These are phyloP conservation scores for Gymnopithys bicolor DNA, from an alignment of 2,797 vertebrate genomes.

Conservation along the genomic window DNA sequence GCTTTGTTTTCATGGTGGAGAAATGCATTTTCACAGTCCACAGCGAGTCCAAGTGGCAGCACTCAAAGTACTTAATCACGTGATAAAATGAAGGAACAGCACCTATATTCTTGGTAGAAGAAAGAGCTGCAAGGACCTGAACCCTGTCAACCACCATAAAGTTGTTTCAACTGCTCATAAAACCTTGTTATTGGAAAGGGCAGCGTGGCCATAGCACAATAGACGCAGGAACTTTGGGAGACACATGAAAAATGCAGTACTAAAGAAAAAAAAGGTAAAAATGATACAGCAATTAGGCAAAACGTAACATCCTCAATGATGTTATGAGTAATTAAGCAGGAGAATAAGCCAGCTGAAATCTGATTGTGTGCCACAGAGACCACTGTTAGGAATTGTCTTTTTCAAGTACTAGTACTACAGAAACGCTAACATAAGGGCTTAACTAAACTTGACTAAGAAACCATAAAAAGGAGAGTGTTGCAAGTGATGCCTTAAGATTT, in stretches of 20 bases:
- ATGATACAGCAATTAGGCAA: not conserved
- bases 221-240: not conserved
- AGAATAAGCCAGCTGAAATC: not conserved
- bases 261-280: not conserved
- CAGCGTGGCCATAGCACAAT: fast-evolving
- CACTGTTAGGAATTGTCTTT: not conserved
- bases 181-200: not conserved
- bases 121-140: not conserved
- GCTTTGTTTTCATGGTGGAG: not conserved
- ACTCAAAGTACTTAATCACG: not conserved
- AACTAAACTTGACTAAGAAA: not conserved
- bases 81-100: not conserved
- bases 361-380: not conserved
- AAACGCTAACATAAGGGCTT: not conserved
- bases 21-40: not conserved
- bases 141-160: not conserved
- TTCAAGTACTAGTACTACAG: not conserved
- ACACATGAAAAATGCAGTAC: not conserved
- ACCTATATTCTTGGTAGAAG: not conserved
- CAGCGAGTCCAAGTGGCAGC: not conserved
- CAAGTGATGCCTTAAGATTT: not conserved
- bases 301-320: not conserved
- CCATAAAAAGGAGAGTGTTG: not conserved
- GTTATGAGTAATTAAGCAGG: not conserved
- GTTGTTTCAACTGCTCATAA: not conserved